phyloP scores from a whole-genome alignment of 2,888 invertebrate genomes.

The Thereva unica region DNA sequence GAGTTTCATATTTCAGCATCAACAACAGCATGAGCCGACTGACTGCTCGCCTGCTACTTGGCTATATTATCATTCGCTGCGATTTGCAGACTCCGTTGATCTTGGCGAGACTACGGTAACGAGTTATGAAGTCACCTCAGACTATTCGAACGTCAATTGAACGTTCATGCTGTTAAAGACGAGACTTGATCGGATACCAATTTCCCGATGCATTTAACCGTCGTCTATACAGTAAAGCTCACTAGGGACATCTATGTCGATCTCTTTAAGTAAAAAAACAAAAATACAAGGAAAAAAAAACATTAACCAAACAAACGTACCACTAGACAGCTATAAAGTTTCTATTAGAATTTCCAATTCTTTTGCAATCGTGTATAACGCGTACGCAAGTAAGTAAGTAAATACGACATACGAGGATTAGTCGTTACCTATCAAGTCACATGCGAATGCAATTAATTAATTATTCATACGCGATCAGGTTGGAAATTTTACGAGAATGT shows the following conservation, averaged over 20 bases:
- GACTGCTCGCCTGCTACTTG: conserved; percentile 5
- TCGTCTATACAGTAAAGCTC: not conserved
- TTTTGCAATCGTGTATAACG: no score
- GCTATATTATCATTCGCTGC: no score
- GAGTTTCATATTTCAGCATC: conserved; percentile 40
- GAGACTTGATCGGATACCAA: no score
- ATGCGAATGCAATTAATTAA: conserved; percentile 43
- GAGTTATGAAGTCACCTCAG: conserved; percentile 22
- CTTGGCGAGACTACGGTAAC: conserved; percentile 6
- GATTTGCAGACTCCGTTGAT: not conserved
- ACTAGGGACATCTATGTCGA: not conserved
- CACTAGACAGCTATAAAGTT: conserved; percentile 24
- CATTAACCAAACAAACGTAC: conserved; percentile 6
- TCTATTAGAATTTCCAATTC: conserved; percentile 38
- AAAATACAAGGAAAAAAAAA: not conserved
- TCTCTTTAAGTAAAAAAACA: not conserved
- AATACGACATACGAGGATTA: not conserved
- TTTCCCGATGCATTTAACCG: no score
- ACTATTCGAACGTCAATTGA: conserved; percentile 12
- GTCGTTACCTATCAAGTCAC: conserved; percentile 29
- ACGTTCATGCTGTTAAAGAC: conserved; percentile 14
- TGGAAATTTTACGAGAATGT: conserved; percentile 19
- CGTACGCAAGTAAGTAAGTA: no score
- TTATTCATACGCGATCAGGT: conserved; percentile 40
- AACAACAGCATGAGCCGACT: conserved; percentile 24